phyloP scores from a whole-genome alignment of 1,140 invertebrate species.

The Gryon sp. region DNA sequence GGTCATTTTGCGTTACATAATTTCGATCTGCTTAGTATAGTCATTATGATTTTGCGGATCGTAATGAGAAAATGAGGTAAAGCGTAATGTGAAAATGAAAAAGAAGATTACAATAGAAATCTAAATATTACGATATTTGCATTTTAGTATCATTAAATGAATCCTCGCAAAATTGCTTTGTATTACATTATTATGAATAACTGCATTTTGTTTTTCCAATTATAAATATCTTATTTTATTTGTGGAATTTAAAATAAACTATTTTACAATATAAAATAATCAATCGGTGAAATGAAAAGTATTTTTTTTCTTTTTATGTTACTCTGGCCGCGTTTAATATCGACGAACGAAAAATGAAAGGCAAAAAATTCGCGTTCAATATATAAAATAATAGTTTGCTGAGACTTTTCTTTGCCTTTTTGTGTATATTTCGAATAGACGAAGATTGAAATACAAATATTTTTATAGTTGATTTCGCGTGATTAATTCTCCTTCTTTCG shows the following conservation, averaged over 20 bases:
- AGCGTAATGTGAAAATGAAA: conserved; percentile 6
- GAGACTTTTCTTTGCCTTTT: neutral
- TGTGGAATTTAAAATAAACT: no score
- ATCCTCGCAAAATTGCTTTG: neutral
- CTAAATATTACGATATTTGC: conserved; percentile 6
- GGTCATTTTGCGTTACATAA: no score
- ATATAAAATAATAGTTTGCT: no score
- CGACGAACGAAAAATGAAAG: neutral
- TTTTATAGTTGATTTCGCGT: neutral
- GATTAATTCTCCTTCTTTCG: conserved; percentile 17
- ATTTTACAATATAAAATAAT: no score
- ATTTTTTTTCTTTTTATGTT: no score
- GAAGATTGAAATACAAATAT: conserved; percentile 19
- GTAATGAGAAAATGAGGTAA: conserved; percentile 7
- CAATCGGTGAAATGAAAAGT: no score
- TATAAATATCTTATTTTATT: no score
- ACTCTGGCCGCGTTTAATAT: no score
- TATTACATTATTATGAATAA: no score
- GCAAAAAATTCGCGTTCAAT: neutral
- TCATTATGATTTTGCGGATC: conserved; percentile 14
- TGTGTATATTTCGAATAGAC: neutral
- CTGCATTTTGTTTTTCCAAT: no score
- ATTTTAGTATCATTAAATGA: neutral
- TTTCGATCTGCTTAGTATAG: neutral
- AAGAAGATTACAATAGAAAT: conserved; percentile 14